Conservation (phyloP, 2,888 invertebrate genomes). For the Archips xylosteana region DNA sequence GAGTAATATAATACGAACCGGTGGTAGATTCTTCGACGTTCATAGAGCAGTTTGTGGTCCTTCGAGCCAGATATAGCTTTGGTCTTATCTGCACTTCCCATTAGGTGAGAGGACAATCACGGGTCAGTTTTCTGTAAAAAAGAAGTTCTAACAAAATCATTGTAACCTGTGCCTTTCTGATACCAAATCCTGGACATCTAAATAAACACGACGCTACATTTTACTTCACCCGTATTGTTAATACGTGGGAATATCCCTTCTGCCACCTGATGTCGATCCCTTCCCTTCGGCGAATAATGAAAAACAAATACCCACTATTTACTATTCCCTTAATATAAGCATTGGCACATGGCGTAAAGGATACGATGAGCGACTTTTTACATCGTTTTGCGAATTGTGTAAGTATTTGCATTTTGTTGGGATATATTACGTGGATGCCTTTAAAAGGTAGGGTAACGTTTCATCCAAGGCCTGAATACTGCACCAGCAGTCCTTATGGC, state of each 20-base stretch:
- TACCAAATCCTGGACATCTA: neutral
- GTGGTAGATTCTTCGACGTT: too few relatives aligned
- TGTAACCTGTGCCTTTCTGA: neutral
- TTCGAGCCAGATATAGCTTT: too few relatives aligned
- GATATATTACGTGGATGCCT: too few relatives aligned
- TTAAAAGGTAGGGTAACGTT: too few relatives aligned
- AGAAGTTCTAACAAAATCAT: too few relatives aligned
- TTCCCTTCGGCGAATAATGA: conserved; percentile 49
- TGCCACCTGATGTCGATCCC: conserved; percentile 52
- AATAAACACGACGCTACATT: conserved; percentile 41
- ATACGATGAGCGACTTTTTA: conserved; percentile 7
- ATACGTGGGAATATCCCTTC: conserved; percentile 40
- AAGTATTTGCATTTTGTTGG: neutral
- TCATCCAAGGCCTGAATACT: too few relatives aligned
- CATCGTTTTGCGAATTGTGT: neutral
- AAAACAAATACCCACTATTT: conserved; percentile 49
- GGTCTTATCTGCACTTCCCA: too few relatives aligned
- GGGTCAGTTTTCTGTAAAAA: too few relatives aligned
- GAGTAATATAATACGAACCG: too few relatives aligned
- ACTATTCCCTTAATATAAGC: conserved; percentile 23
- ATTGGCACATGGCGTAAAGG: conserved; percentile 3
- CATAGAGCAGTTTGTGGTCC: too few relatives aligned
- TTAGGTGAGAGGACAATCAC: too few relatives aligned
- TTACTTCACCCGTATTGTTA: conserved; percentile 42
- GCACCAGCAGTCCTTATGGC: too few relatives aligned